These are phyloP conservation scores for Apomyelois bistriatella DNA, from an alignment of 2,888 invertebrate species.

Conservation along the genomic window DNA sequence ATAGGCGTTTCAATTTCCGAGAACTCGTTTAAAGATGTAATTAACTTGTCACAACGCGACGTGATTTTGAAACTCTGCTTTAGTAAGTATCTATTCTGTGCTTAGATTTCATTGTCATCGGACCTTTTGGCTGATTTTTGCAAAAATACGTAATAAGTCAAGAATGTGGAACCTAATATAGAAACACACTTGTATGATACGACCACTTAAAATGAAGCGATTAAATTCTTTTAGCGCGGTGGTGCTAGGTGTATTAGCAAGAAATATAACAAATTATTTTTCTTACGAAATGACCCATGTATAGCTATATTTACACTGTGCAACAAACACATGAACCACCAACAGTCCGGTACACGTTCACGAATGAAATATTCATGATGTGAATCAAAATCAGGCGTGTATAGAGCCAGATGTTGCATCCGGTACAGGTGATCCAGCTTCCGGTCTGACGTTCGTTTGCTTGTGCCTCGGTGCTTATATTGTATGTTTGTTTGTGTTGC, in stretches of 20 bases:
- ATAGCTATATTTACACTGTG: background rate
- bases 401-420: slow-evolving; percentile 18
- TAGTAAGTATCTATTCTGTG: no score
- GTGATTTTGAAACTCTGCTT: no score
- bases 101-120: no score
- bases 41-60: no score
- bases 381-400: slow-evolving; percentile 15
- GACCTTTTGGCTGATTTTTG: no score
- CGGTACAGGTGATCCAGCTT: slow-evolving; percentile 16
- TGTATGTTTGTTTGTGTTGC: background rate
- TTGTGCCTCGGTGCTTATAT: background rate
- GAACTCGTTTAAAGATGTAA: background rate
- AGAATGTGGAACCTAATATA: no score
- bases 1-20: background rate
- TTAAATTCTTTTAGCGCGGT: no score
- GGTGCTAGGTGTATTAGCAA: no score
- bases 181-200: no score
- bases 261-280: no score
- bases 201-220: no score
- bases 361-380: slow-evolving; percentile 19
- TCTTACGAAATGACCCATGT: background rate
- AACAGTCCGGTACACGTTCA: background rate
- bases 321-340: background rate
- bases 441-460: background rate
- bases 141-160: no score